phyloP scores from a whole-genome alignment of 1,140 invertebrate species.

The Tetraneura akinire region DNA sequence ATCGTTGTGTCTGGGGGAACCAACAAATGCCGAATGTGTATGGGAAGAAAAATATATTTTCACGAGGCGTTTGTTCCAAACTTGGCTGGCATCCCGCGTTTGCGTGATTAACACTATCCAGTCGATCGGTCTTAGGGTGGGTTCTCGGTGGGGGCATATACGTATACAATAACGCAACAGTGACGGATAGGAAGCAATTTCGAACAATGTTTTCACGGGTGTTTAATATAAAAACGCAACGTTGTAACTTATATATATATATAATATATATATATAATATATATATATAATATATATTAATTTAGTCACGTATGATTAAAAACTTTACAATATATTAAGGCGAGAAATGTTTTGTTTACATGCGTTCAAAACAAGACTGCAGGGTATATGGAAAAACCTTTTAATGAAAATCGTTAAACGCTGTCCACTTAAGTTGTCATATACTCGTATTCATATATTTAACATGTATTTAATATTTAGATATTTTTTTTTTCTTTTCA shows the following conservation, averaged over 20 bases:
- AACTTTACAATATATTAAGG: not conserved
- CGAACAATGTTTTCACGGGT: slow-evolving; percentile 12
- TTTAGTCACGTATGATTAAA: slow-evolving; percentile 8
- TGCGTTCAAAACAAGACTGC: slow-evolving; percentile 4
- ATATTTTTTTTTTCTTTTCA: too few relatives aligned
- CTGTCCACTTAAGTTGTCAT: not conserved
- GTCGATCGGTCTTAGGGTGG: slow-evolving; percentile 20
- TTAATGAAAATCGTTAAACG: slow-evolving; percentile 28
- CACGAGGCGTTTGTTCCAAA: slow-evolving; percentile 44
- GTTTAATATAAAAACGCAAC: slow-evolving; percentile 25
- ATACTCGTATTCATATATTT: too few relatives aligned
- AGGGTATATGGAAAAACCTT: not conserved
- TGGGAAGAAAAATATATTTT: slow-evolving; percentile 38
- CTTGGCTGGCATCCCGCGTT: slow-evolving; percentile 48
- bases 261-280: too few relatives aligned
- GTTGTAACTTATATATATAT: not conserved
- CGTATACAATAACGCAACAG: not conserved
- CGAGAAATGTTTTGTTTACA: slow-evolving; percentile 18
- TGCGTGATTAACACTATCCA: slow-evolving; percentile 51
- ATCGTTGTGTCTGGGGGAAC: not conserved
- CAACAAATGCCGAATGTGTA: slow-evolving; percentile 29
- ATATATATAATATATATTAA: too few relatives aligned
- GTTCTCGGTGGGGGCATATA: not conserved
- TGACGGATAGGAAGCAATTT: slow-evolving; percentile 25
- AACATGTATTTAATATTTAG: too few relatives aligned